Evolutionary conservation across 2,113 vertebrate genomes (phyloP).

Genomic region (Rhinolophus ferrumequinum): DNA sequence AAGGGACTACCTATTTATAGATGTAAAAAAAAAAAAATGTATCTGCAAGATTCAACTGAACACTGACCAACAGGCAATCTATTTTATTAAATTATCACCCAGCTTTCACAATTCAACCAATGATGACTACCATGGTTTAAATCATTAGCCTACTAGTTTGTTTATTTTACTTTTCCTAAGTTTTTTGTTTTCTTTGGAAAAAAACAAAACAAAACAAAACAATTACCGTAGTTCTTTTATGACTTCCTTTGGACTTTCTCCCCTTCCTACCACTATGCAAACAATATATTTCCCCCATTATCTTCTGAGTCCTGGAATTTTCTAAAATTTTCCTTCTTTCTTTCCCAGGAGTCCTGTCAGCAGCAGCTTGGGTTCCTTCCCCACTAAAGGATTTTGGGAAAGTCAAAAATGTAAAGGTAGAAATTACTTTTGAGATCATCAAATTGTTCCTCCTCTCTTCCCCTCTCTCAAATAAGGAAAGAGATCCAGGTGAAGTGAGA

Average conservation of each 20-base stretch:
- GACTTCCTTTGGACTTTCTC: not conserved
- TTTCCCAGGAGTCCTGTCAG: not conserved
- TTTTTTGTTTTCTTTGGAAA: not conserved
- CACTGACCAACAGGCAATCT: not conserved
- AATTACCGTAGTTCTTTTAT: not conserved
- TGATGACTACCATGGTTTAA: not conserved
- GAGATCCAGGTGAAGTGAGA: not conserved
- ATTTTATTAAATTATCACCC: not conserved
- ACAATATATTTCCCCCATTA: not conserved
- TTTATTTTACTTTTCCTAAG: not conserved
- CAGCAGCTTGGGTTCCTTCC: not conserved
- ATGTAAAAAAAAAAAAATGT: not conserved
- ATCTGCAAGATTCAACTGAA: not conserved
- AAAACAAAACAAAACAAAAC: not conserved
- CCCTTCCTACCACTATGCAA: not conserved
- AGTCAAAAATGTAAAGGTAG: not conserved
- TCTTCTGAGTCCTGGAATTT: slow-evolving; percentile 14
- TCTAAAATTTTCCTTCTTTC: not conserved
- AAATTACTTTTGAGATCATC: not conserved
- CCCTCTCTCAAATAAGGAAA: not conserved
- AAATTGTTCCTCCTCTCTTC: not conserved
- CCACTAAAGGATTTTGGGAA: not conserved
- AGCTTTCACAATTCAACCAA: not conserved
- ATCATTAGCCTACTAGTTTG: not conserved
- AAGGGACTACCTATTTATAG: not conserved